A percentile compares a stretch with the other conserved stretches of the same genome.
These are phyloP conservation scores for Drosophila algonquin DNA, from an alignment of 2,888 invertebrate species.

Conservation along the genomic window DNA sequence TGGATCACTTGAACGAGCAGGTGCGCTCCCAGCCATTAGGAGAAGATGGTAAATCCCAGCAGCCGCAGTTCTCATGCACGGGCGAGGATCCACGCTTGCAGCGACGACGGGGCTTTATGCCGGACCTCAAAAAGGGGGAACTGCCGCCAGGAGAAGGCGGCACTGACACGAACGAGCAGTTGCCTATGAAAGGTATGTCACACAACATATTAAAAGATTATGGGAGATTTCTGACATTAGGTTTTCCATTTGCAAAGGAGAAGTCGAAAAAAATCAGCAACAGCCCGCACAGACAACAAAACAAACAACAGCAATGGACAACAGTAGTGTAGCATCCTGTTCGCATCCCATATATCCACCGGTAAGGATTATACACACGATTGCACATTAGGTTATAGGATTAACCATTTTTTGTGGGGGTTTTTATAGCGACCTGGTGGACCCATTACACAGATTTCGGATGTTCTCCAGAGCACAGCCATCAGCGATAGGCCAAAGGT, in stretches of 20 bases:
- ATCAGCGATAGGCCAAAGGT: conserved; percentile 93
- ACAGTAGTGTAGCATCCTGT: conserved; percentile 34
- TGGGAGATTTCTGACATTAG: background rate
- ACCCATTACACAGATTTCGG: conserved; percentile 83
- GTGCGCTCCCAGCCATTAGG: conserved; percentile 85
- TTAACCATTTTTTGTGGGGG: too few species aligned
- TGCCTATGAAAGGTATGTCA: conserved; percentile 46
- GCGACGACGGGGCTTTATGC: conserved; percentile 78
- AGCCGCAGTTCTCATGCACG: conserved; percentile 55
- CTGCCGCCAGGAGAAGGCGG: conserved; percentile 32
- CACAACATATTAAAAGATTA: background rate
- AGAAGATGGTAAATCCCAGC: conserved; percentile 78
- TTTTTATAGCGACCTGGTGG: conserved; percentile 50
- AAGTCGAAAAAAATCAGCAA: conserved; percentile 41
- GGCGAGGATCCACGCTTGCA: conserved; percentile 74
- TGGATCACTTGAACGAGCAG: conserved; percentile 74
- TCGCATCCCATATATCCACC: conserved; percentile 24
- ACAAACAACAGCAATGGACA: conserved; percentile 27
- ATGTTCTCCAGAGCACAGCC: conserved; percentile 87
- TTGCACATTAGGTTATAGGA: background rate
- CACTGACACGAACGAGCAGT: conserved; percentile 44
- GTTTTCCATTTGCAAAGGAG: conserved; percentile 1
- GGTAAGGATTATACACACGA: conserved; percentile 24
- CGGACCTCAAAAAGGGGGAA: conserved; percentile 78
- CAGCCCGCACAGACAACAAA: conserved; percentile 13